Evolutionary conservation across 2,113 vertebrate species (phyloP).

Genomic region (Eidolon helvum): DNA sequence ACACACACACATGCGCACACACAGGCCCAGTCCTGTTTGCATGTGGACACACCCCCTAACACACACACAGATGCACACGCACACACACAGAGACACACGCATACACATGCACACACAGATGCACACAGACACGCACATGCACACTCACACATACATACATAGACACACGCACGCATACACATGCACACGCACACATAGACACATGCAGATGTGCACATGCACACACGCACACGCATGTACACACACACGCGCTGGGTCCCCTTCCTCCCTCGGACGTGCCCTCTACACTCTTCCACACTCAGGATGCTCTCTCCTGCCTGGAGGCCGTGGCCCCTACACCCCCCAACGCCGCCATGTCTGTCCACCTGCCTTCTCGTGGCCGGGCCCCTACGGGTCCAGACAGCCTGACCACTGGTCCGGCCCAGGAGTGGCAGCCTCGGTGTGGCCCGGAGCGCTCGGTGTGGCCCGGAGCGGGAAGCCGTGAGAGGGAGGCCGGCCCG

Average conservation of each 20-base stretch:
- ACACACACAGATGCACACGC: no score
- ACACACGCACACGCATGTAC: background rate
- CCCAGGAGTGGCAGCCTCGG: background rate
- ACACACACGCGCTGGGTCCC: background rate
- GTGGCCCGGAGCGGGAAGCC: background rate
- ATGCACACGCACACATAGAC: background rate
- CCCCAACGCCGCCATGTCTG: fast-evolving
- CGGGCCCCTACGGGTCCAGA: fast-evolving
- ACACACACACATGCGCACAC: fast-evolving
- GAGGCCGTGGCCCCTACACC: background rate
- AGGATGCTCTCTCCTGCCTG: background rate
- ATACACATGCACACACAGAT: no score
- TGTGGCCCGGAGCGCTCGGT: background rate
- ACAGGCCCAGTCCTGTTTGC: no score
- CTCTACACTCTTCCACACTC: fast-evolving
- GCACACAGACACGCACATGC: no score
- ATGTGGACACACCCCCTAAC: no score
- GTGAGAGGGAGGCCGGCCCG: background rate
- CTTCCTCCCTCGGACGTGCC: fast-evolving
- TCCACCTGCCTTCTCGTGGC: background rate
- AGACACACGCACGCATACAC: background rate
- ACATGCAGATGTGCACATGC: fast-evolving
- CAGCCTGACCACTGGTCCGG: fast-evolving
- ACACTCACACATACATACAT: no score
- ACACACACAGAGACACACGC: background rate